These are phyloP conservation scores for Acanthochromis polyacanthus DNA, from an alignment of 2,113 vertebrate species.

Conservation along the genomic window DNA sequence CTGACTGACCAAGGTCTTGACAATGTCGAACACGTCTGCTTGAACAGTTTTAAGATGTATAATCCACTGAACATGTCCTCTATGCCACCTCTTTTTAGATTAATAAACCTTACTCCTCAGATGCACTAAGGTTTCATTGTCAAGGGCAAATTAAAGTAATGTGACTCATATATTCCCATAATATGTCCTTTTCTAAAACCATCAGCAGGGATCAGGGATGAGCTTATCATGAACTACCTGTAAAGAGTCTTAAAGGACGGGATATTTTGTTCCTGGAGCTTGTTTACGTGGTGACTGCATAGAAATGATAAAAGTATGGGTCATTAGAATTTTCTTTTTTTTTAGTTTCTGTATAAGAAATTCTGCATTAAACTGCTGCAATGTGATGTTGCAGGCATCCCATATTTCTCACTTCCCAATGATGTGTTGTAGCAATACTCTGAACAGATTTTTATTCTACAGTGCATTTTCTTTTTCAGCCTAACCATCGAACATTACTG, in stretches of 20 bases:
- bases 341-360: constrained; percentile 3
- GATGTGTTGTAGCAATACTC: too few species aligned
- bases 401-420: background rate
- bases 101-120: background rate
- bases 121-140: constrained; percentile 1
- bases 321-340: background rate
- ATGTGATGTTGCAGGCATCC: background rate
- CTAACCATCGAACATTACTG: background rate
- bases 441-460: background rate
- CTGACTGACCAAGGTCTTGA: background rate
- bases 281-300: background rate
- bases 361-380: background rate
- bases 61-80: constrained; percentile 36
- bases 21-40: constrained; percentile 20
- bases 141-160: constrained; percentile 48
- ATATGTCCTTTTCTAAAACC: constrained; percentile 31
- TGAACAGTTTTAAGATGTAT: constrained; percentile 32
- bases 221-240: constrained; percentile 29
- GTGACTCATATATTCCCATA: constrained; percentile 20
- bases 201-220: constrained; percentile 27
- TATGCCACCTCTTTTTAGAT: constrained; percentile 16
- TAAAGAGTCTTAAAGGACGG: constrained; percentile 8
- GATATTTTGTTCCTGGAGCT: constrained; percentile 14
- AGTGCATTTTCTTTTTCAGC: background rate
- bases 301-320: background rate